Conservation (phyloP, 2,797 vertebrate genomes). For the Poecilia velifera region DNA sequence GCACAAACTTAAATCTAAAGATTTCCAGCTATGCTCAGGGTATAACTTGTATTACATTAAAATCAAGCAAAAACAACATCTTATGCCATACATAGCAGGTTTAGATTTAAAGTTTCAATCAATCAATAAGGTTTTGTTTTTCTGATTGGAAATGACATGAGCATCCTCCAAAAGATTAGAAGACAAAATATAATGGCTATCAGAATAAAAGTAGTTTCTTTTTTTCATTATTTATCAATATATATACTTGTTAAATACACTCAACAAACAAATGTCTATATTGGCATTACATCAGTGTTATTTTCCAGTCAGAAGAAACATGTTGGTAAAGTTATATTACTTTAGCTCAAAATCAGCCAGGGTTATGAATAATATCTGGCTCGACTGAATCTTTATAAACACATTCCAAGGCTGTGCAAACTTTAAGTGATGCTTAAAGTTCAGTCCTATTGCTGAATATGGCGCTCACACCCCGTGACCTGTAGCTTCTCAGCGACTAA, state of each 20-base stretch:
- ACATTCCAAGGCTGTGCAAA: neutral
- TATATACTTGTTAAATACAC: neutral
- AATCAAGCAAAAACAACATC: neutral
- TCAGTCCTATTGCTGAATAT: neutral
- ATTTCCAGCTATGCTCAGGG: neutral
- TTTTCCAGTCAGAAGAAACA: neutral
- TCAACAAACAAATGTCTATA: neutral
- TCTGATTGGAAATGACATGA: neutral
- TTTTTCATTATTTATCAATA: neutral
- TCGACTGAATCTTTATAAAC: neutral
- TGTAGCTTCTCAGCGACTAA: neutral
- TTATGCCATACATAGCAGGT: neutral
- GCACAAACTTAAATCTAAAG: neutral
- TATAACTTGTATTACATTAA: neutral
- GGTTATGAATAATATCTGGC: neutral
- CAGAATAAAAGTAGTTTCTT: neutral
- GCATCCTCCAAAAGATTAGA: neutral
- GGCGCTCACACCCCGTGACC: neutral
- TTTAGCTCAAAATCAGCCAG: neutral
- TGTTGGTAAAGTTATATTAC: neutral
- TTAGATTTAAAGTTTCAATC: neutral
- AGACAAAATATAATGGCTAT: neutral
- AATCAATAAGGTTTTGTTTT: neutral
- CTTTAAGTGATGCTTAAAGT: neutral
- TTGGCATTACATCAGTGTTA: neutral